These are phyloP conservation scores for Trichosurus vulpecula DNA, from an alignment of 2,797 vertebrate genomes.

Conservation along the genomic window DNA sequence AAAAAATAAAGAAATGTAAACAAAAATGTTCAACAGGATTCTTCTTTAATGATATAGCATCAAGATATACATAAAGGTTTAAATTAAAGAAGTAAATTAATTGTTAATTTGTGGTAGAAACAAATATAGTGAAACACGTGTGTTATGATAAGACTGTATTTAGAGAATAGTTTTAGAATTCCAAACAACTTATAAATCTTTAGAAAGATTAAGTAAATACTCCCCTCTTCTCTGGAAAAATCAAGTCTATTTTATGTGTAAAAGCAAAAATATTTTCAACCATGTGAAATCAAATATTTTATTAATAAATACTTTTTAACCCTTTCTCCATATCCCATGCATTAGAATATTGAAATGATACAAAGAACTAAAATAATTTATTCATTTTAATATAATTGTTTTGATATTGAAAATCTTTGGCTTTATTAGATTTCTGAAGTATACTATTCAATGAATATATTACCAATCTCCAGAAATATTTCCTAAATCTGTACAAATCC, in stretches of 20 bases:
- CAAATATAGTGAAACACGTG: neutral
- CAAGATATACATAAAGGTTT: neutral
- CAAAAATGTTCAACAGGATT: neutral
- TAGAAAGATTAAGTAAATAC: neutral
- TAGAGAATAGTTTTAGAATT: neutral
- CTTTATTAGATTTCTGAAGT: neutral
- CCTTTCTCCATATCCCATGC: neutral
- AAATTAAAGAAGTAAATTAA: neutral
- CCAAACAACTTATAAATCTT: neutral
- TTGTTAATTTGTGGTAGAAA: neutral
- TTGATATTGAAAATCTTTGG: neutral
- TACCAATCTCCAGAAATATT: neutral
- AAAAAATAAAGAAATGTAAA: neutral
- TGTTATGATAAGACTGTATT: neutral
- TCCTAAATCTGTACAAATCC: neutral
- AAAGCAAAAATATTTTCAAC: neutral
- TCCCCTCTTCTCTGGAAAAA: neutral
- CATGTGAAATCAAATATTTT: neutral
- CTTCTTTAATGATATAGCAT: neutral
- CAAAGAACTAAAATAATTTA: neutral
- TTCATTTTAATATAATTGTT: neutral
- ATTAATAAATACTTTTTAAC: slow-evolving; percentile 5
- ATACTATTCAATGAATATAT: neutral
- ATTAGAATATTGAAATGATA: neutral
- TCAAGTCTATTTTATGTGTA: neutral